Evolutionary conservation across 2,888 invertebrate genomes (phyloP), one percentile per base, ranked within the genome.

Genomic region (Pachymerium ferrugineum): DNA sequence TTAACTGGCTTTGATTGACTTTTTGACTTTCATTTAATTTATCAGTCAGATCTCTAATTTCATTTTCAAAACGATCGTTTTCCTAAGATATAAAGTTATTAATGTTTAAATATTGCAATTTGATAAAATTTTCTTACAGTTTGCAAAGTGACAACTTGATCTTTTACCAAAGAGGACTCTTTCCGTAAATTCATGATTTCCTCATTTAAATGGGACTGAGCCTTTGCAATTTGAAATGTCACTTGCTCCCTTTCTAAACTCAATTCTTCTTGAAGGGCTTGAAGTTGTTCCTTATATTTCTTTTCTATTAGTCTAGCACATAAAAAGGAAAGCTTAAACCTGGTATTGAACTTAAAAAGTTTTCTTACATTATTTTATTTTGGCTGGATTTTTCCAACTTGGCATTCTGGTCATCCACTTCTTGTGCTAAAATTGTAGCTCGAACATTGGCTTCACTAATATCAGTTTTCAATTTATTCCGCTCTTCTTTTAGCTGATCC

Each of bases 381-480:
- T 89, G 88, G 30, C 90, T 86, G 31, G 89, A 88, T 76, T 88
- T 88, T 81, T 96, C 95, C 80, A 94, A 86, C 75, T 89, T 88
- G 0, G 89, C 87, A 81, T 95, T 94, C 78, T 91, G 89, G 79
- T 96, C 96, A 81, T 97, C 96, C 1, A 94, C 91, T 82, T 96
- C 96, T 78, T 92, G 92, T 0, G 94, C 95, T 71, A 96, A 84
- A 73, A 93, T 81, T 0, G 89, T 86, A 0, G 93, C 92, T 78
- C 94, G 86, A 74, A 89, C 87, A 80, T 94, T 93, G 0, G 94
- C 92, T 80, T 93, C 93, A 22, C 86, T 85, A 19, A 94, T 88
- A 80, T 94, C 93, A 12, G 86, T 84, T 76, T 89, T 89, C 42
- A 95, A 83, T 81, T 94, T 94, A 78, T 91, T 90, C 73, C 92